These are phyloP conservation scores for Chaetura pelagica DNA, from an alignment of 2,113 vertebrate species.

Conservation along the genomic window DNA sequence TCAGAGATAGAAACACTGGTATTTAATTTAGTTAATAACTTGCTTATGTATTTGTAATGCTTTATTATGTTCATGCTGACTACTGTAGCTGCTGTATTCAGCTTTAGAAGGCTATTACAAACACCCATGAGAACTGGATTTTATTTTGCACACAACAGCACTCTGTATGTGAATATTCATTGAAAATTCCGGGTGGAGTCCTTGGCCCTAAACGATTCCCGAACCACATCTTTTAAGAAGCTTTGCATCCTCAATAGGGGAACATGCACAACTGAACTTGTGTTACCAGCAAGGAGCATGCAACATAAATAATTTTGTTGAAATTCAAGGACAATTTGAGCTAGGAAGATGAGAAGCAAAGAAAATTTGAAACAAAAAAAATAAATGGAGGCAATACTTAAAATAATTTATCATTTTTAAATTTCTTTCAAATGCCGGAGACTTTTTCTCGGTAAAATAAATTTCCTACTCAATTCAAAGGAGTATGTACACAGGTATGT, in stretches of 20 bases:
- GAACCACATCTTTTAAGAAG: not conserved
- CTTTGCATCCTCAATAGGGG: not conserved
- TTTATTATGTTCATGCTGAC: slow-evolving; percentile 25
- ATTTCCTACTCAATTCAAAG: too few species aligned
- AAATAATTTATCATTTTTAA: not conserved
- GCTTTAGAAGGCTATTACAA: not conserved
- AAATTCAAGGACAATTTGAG: not conserved
- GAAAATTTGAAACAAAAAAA: not conserved
- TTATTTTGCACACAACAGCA: not conserved
- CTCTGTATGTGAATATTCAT: not conserved
- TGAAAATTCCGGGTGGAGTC: not conserved
- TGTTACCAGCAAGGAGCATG: not conserved
- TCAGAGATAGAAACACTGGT: not conserved
- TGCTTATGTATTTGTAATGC: not conserved
- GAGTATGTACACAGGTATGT: too few species aligned
- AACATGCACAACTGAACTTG: not conserved
- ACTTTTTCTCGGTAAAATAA: too few species aligned
- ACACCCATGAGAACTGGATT: not conserved
- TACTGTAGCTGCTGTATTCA: not conserved
- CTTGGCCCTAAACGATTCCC: not conserved
- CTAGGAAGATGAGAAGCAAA: not conserved
- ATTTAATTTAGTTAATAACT: slow-evolving; percentile 42
- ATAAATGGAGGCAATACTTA: not conserved
- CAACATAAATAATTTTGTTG: not conserved
- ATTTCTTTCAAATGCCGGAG: too few species aligned